These are phyloP conservation scores for Microtus montanus DNA, from an alignment of 2,113 vertebrate species.

Conservation along the genomic window DNA sequence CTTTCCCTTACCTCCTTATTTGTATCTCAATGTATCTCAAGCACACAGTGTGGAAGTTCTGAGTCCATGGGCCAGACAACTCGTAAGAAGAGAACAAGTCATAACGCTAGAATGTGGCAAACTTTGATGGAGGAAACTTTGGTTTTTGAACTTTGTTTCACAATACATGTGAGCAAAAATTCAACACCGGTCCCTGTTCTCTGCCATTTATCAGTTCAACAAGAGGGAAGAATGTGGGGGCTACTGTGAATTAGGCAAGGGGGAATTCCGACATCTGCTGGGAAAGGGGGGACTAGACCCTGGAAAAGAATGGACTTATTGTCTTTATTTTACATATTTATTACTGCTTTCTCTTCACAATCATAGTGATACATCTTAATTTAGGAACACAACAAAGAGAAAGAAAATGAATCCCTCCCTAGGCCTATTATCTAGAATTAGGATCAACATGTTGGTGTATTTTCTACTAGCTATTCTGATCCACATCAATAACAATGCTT, in stretches of 20 bases:
- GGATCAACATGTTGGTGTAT: too few species aligned
- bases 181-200: not conserved
- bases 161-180: not conserved
- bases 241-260: not conserved
- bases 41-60: not conserved
- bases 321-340: not conserved
- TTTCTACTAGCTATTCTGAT: not conserved
- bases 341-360: too few species aligned
- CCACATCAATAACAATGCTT: not conserved
- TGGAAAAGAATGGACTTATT: not conserved
- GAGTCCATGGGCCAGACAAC: not conserved
- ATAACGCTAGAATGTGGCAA: not conserved
- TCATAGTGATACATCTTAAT: not conserved
- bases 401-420: not conserved
- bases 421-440: not conserved
- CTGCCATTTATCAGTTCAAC: not conserved
- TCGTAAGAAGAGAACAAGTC: not conserved
- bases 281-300: not conserved
- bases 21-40: not conserved
- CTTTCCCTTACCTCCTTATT: not conserved
- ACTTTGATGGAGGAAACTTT: not conserved
- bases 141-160: not conserved
- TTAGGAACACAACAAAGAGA: not conserved
- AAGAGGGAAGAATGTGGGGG: not conserved
- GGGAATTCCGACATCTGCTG: not conserved